Conservation (phyloP, 2,797 vertebrate species). For the Chaenodraco wilsoni region DNA sequence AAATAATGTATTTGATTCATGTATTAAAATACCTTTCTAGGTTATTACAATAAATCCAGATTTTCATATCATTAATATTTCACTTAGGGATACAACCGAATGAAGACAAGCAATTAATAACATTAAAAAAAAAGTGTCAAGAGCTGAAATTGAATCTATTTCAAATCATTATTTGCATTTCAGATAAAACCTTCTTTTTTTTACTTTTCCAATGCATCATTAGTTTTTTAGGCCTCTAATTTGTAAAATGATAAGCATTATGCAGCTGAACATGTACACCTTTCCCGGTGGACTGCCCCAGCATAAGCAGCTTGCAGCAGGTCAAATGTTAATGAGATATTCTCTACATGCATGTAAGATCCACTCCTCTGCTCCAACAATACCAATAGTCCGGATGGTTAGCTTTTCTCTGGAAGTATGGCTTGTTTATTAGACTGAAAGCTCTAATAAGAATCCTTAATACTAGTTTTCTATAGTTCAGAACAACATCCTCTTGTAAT, state of each 20-base stretch:
- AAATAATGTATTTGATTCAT: neutral
- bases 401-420: neutral
- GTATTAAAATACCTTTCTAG: slow-evolving; percentile 2
- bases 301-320: slow-evolving; percentile 52
- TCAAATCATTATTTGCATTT: neutral
- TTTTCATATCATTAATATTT: neutral
- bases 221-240: slow-evolving; percentile 61
- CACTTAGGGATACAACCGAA: slow-evolving; percentile 2
- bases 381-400: slow-evolving; percentile 2
- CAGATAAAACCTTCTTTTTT: slow-evolving; percentile 40
- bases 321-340: slow-evolving; percentile 70
- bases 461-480: slow-evolving; percentile 35
- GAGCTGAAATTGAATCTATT: neutral
- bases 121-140: slow-evolving; percentile 2
- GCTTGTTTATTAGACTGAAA: slow-evolving; percentile 15
- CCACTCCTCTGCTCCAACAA: slow-evolving; percentile 3
- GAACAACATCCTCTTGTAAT: slow-evolving; percentile 34
- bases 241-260: slow-evolving; percentile 64
- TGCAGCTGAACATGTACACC: slow-evolving; percentile 45
- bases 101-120: slow-evolving; percentile 5
- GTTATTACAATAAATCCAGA: slow-evolving; percentile 2
- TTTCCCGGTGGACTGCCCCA: slow-evolving; percentile 41
- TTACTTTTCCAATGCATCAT: slow-evolving; percentile 59
- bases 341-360: slow-evolving; percentile 20
- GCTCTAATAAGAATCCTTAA: slow-evolving; percentile 24